Evolutionary conservation across 2,113 vertebrate genomes (phyloP).

Genomic region (Urocolius indicus): DNA sequence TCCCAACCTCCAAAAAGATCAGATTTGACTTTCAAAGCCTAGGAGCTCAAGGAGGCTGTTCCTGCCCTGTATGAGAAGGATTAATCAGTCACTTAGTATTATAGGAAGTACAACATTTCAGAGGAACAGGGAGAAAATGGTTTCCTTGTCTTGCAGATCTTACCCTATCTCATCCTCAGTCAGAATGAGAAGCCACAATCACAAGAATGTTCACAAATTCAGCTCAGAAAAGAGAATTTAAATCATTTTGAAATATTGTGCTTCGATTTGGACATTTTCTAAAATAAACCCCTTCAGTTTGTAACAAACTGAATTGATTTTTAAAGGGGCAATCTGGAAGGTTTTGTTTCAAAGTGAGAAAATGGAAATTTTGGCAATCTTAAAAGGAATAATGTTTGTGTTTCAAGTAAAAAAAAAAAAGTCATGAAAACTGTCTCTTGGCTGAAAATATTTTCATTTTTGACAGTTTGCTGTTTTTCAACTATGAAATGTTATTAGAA

Average conservation of each 20-base stretch:
- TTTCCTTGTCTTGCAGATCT: background rate
- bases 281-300: background rate
- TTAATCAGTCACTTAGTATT: background rate
- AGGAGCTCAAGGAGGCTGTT: background rate
- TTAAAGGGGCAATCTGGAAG: slow-evolving; percentile 39
- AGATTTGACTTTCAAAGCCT: background rate
- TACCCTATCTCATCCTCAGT: background rate
- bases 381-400: slow-evolving; percentile 51
- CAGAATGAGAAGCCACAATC: background rate
- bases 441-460: slow-evolving; percentile 60
- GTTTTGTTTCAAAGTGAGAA: slow-evolving; percentile 57
- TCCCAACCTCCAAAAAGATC: background rate
- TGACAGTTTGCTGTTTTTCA: slow-evolving; percentile 62
- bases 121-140: background rate
- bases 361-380: slow-evolving; percentile 64
- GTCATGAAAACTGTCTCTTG: slow-evolving; percentile 29
- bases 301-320: slow-evolving; percentile 48
- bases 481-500: slow-evolving; percentile 48
- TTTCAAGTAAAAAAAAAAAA: slow-evolving; percentile 16
- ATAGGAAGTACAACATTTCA: background rate
- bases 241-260: slow-evolving; percentile 29
- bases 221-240: slow-evolving; percentile 5
- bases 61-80: background rate
- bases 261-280: slow-evolving; percentile 52
- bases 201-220: background rate